These are phyloP conservation scores for Cichlasoma orientale DNA, from an alignment of 2,797 vertebrate species.

Conservation along the genomic window DNA sequence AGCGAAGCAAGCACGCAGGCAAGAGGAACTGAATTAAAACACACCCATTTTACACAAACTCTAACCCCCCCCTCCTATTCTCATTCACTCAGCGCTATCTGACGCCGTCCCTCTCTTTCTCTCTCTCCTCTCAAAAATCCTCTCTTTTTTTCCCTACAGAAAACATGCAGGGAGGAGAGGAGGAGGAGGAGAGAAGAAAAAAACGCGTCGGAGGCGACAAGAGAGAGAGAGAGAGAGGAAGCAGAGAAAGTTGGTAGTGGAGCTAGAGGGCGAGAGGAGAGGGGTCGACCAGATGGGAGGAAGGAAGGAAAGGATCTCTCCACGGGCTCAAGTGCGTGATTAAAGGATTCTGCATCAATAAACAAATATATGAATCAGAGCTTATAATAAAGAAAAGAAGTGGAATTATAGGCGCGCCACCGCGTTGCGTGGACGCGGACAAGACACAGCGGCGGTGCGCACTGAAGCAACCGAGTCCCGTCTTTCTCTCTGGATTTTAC, in stretches of 20 bases:
- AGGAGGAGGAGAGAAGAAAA: slow-evolving; percentile 62
- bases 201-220: slow-evolving; percentile 55
- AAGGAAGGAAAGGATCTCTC: slow-evolving; percentile 61
- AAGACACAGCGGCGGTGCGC: slow-evolving; percentile 47
- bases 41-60: slow-evolving; percentile 47
- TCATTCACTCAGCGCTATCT: slow-evolving; percentile 49
- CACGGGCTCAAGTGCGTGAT: slow-evolving; percentile 47
- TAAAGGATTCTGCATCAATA: slow-evolving; percentile 46
- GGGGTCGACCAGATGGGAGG: slow-evolving; percentile 61
- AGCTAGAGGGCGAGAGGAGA: slow-evolving; percentile 46
- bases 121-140: slow-evolving; percentile 25
- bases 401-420: slow-evolving; percentile 37
- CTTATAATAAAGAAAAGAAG: slow-evolving; percentile 10
- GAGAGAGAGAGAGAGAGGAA: slow-evolving; percentile 29
- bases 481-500: slow-evolving; percentile 31
- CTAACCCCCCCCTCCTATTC: not conserved
- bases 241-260: slow-evolving; percentile 63
- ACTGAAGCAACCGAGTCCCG: slow-evolving; percentile 23
- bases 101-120: slow-evolving; percentile 37
- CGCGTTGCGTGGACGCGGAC: slow-evolving; percentile 59
- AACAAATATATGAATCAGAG: slow-evolving; percentile 50
- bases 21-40: slow-evolving; percentile 48
- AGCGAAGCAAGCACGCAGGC: not conserved
- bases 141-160: slow-evolving; percentile 47
- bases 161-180: slow-evolving; percentile 77